A percentile compares a stretch with the other conserved stretches of the same genome.
These are phyloP conservation scores for Apodemia duryi DNA, from an alignment of 2,888 invertebrate species.

Conservation along the genomic window DNA sequence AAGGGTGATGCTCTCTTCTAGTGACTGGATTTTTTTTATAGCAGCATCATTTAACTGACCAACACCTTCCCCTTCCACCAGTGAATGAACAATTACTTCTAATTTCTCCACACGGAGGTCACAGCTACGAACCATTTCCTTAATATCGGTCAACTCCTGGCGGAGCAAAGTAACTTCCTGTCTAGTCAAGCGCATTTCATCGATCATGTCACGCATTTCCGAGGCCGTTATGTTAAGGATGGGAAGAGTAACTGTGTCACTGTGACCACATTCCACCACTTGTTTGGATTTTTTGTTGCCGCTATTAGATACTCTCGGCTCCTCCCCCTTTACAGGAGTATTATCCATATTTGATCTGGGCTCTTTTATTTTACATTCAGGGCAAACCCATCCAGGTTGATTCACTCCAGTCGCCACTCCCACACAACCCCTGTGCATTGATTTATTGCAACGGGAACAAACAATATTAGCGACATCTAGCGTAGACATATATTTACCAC, in stretches of 20 bases:
- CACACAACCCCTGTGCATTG: background rate
- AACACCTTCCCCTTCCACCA: background rate
- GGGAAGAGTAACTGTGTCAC: too few species aligned
- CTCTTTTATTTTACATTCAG: background rate
- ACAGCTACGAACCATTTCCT: background rate
- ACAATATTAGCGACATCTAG: background rate
- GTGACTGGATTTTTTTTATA: background rate
- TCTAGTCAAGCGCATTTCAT: background rate
- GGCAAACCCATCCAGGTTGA: background rate
- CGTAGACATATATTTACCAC: background rate
- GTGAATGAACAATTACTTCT: background rate
- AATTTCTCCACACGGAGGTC: background rate
- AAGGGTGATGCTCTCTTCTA: background rate
- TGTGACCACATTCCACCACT: too few species aligned
- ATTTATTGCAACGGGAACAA: background rate
- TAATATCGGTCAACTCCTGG: background rate
- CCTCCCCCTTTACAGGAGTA: background rate
- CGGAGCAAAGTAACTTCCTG: background rate
- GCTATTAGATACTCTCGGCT: too few species aligned
- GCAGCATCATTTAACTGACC: background rate
- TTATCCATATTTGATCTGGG: background rate
- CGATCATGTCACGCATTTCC: background rate
- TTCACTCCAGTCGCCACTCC: background rate
- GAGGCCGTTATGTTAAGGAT: too few species aligned
- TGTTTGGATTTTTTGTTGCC: too few species aligned